Percentiles rank a stretch among this genome's conserved stretches.
phyloP scores from a whole-genome alignment of 35 echinoderm and acorn worm species.

The Lytechinus variegatus region DNA sequence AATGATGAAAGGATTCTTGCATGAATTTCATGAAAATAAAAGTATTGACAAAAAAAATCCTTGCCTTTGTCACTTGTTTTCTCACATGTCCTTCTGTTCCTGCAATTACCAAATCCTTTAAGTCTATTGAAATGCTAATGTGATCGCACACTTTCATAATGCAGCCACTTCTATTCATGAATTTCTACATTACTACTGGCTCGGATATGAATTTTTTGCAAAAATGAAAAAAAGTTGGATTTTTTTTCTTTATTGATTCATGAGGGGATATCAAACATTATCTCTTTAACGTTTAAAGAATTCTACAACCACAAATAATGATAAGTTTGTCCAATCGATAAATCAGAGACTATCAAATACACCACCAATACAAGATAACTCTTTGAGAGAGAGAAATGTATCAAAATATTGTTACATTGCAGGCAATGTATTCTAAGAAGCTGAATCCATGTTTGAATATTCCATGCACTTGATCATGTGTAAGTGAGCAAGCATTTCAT shows the following conservation, averaged over 20 bases:
- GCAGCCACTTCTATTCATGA: not conserved
- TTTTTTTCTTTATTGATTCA: not conserved
- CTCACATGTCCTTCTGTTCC: not conserved
- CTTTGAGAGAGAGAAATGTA: not conserved
- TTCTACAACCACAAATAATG: not conserved
- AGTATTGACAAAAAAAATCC: not conserved
- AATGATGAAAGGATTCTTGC: not conserved
- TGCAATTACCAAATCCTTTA: not conserved
- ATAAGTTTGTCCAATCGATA: not conserved
- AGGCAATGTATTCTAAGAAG: not conserved
- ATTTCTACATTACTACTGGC: not conserved
- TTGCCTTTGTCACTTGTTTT: not conserved
- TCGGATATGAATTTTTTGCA: not conserved
- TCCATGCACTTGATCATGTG: not conserved
- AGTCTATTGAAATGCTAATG: not conserved
- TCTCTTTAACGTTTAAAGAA: not conserved
- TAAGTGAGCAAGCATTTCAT: not conserved
- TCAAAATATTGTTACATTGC: not conserved
- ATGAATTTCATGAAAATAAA: not conserved
- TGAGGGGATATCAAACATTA: not conserved
- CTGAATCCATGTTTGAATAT: not conserved
- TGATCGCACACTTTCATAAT: not conserved
- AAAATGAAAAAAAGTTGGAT: not conserved
- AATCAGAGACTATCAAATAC: not conserved
- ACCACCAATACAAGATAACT: not conserved